Evolutionary conservation across 2,888 invertebrate species (phyloP), one percentile per base, ranked within the genome.

Genomic region (Protonemura montana): DNA sequence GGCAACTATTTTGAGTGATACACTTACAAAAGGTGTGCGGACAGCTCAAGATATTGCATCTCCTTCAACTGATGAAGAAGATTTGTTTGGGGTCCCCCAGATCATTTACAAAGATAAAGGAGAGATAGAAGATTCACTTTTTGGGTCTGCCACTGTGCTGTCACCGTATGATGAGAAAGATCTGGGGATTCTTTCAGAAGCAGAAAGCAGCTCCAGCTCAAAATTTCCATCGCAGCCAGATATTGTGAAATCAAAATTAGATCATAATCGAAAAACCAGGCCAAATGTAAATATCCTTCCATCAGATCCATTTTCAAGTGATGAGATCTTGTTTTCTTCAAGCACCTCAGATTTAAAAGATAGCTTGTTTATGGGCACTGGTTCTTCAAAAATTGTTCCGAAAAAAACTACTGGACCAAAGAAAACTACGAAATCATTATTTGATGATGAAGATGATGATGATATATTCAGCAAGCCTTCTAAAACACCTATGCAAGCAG

Each of bases 61-160:
- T 1, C 92, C 92, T 0, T 92, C 91, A 0, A 92, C 92, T 0
- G 92, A 92, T 86, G 92, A 92, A 86, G 92, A 92, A 86, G 92
- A 92, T 88, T 88, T 92, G 3, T 92, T 92, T 78, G 91, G 91
- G 35, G 91, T 92, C 0, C 92, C 91, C 0, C 91, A 91, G 5
- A 91, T 91, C 87, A 88, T 91, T 27, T 87, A 87, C 76, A 84
- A 87, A 59, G 81, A 78, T n/a, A 81, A 29, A n/a, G 82, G 21
- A 30, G 35, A 78, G 76, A 35, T 89, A 28, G 91, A 91, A n/a
- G 91, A 91, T 80, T 88, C 90, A 0, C 87, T 91, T 0, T 91
- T 91, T 86, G 91, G 90, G 3, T 89, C 90, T 83, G 91, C 91
- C 7, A 91, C 91, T 5, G 90, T 91, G 86, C 88, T 91, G 1